Evolutionary conservation across 2,113 vertebrate genomes (phyloP), one percentile per base, ranked within the genome.

Genomic region (Sander vitreus): DNA sequence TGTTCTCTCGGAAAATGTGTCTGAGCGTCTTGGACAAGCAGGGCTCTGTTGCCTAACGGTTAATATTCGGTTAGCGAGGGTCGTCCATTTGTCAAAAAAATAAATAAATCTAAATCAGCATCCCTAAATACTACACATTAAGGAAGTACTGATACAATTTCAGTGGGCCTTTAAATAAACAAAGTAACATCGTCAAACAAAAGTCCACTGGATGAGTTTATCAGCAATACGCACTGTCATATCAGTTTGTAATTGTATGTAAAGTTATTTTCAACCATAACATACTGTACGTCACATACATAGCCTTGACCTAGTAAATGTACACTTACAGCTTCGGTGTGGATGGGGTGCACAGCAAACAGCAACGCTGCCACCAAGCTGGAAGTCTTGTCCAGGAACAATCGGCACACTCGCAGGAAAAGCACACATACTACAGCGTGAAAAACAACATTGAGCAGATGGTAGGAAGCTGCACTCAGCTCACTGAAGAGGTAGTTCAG

Each of bases 401-500:
- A 91, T 25, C 96, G 97, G 89, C 97, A 98, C 81, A 99, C 97
- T 53, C 97, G 96, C 86, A 99, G 96, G 94, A 97, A 99, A 81
- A 99, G 93, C 81, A 98, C 76, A 80, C 97, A 99, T 54, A 99
- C 97, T 13, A 94, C 88, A 2, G 88, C 96, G 39, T 99, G 98
- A 58, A 99, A 96, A 59, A 97, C 55, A 48, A 97, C 91, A 30
- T 99, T 99, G 21, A 99, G 85, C 54, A 99, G 95, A 86, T 99
- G 98, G 90, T 99, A 99, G n/a, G 97, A 99, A 60, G 96, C 95
- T 1, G 98, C 96, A 63, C 95, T 97, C 81, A 99, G 94, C 82
- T 99, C 97, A 13, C 96, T 98, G 91, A 99, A 96, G 80, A 98
- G 81, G 91, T 99, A 99, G 95, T 99, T 99, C 84, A 99, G 92